Evolutionary conservation across 2,113 vertebrate species (phyloP).

Genomic region (Rhinichthys klamathensis): DNA sequence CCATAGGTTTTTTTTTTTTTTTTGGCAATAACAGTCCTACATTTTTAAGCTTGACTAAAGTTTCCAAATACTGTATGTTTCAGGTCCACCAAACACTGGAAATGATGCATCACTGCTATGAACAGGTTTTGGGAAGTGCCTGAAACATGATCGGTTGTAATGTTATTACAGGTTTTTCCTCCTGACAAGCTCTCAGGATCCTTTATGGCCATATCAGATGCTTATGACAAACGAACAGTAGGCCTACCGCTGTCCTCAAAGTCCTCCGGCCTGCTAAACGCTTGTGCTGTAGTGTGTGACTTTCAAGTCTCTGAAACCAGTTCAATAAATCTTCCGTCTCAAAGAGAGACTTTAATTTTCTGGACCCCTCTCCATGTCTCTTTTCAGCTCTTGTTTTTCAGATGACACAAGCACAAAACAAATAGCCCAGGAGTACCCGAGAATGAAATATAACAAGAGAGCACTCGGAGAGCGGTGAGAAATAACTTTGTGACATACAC

Average conservation of each 20-base stretch:
- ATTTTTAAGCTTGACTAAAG: not conserved
- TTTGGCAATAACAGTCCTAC: not conserved
- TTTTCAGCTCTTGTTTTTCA: conserved; percentile 52
- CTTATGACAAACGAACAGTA: conserved; percentile 8
- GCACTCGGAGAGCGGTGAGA: conserved; percentile 48
- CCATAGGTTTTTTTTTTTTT: not conserved
- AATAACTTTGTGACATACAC: conserved; percentile 48
- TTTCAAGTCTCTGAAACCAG: conserved; percentile 39
- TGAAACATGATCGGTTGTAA: not conserved
- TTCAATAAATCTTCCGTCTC: conserved; percentile 57
- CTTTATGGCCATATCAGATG: conserved; percentile 10
- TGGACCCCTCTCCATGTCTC: conserved; percentile 48
- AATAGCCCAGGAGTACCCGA: conserved; percentile 46
- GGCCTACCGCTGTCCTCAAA: conserved; percentile 5
- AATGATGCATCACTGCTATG: not conserved
- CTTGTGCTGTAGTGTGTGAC: conserved; percentile 28
- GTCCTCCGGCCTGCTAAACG: conserved; percentile 32
- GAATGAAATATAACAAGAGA: conserved; percentile 56
- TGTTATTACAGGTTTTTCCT: conserved; percentile 13
- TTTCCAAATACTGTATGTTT: not conserved
- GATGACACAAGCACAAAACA: conserved; percentile 56
- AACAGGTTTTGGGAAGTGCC: conserved; percentile 2
- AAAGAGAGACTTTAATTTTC: conserved; percentile 55
- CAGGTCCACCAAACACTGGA: not conserved
- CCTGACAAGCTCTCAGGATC: not conserved